Evolutionary conservation across 2,113 vertebrate genomes (phyloP).

Genomic region (Phodopus roborovskii): DNA sequence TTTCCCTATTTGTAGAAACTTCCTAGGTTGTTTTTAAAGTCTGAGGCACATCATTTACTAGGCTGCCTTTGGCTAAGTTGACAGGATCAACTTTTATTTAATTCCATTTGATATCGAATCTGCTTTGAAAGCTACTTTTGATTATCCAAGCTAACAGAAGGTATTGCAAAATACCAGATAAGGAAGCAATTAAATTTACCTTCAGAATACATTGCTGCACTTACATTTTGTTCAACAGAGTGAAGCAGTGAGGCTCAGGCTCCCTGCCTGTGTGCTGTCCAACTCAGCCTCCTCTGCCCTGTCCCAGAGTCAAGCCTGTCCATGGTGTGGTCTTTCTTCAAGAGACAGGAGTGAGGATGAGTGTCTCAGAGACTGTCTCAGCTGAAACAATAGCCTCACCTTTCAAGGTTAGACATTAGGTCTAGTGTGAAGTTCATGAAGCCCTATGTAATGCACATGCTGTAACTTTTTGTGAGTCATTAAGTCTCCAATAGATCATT

Average conservation of each 20-base stretch:
- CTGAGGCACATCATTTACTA: not conserved
- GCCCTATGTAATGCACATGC: not conserved
- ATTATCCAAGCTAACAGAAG: slow-evolving; percentile 1
- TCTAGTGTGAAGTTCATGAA: not conserved
- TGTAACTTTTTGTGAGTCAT: not conserved
- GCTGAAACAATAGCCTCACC: not conserved
- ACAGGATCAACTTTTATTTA: slow-evolving; percentile 64
- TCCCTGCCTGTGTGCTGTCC: not conserved
- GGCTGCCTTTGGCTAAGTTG: slow-evolving; percentile 10
- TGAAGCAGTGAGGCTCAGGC: not conserved
- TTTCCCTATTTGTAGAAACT: slow-evolving; percentile 28
- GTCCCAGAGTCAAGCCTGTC: not conserved
- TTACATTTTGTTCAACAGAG: not conserved
- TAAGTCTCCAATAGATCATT: not conserved
- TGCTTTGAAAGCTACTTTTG: slow-evolving; percentile 37
- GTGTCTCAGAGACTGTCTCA: not conserved
- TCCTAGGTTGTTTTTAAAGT: slow-evolving; percentile 38
- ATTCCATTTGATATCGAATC: slow-evolving; percentile 26
- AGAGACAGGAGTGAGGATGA: not conserved
- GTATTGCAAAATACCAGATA: slow-evolving; percentile 54
- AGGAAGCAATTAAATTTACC: slow-evolving; percentile 53
- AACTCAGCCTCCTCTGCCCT: not conserved
- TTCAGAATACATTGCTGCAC: not conserved
- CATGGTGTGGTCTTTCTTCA: not conserved
- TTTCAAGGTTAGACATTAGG: not conserved